These are phyloP conservation scores for Sarcophilus harrisii DNA, from an alignment of 2,797 vertebrate genomes.

Conservation along the genomic window DNA sequence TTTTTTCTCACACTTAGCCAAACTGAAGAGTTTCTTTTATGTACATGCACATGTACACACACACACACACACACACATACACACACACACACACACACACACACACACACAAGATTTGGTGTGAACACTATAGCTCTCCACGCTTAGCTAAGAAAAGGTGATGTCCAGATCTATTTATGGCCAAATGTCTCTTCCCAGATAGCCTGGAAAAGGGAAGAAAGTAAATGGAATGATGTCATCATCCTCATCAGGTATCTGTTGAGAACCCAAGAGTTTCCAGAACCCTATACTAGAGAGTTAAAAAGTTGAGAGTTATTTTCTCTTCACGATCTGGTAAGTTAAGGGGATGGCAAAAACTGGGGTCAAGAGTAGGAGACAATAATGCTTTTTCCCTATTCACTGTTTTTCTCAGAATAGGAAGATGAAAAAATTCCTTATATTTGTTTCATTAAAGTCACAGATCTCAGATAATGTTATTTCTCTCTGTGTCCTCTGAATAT, in stretches of 20 bases:
- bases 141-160: slow-evolving; percentile 75
- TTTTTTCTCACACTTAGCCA: slow-evolving; percentile 5
- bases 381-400: slow-evolving; percentile 15
- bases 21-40: not conserved
- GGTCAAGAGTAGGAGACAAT: not conserved
- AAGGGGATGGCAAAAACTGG: slow-evolving; percentile 13
- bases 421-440: not conserved
- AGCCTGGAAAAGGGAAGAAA: slow-evolving; percentile 68
- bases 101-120: not conserved
- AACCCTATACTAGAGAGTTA: not conserved
- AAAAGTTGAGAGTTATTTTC: slow-evolving; percentile 16
- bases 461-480: not conserved
- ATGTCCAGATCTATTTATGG: slow-evolving; percentile 64
- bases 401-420: slow-evolving; percentile 16
- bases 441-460: slow-evolving; percentile 6
- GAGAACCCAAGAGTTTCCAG: not conserved
- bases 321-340: slow-evolving; percentile 13
- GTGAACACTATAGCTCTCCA: slow-evolving; percentile 23
- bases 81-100: too few relatives aligned
- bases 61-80: too few relatives aligned
- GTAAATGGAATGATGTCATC: slow-evolving; percentile 17
- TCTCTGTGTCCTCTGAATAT: not conserved
- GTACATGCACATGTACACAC: too few relatives aligned
- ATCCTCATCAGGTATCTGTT: slow-evolving; percentile 43
- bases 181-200: slow-evolving; percentile 75